Evolutionary conservation across 2,113 vertebrate genomes (phyloP), one percentile per base, ranked within the genome.

Genomic region (Aphelocoma coerulescens): DNA sequence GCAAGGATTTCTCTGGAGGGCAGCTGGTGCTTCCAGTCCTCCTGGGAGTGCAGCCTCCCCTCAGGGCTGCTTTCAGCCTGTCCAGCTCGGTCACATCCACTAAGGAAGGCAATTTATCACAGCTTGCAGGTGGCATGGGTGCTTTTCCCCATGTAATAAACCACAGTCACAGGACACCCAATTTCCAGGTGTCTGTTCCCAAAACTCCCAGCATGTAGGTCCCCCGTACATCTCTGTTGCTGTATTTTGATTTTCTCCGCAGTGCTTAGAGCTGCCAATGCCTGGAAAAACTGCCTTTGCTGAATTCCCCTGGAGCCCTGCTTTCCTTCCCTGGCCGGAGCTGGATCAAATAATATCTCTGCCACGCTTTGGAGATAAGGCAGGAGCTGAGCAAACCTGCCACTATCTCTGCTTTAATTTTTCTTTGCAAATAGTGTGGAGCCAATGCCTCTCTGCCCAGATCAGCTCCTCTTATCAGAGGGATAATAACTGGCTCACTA

Each of bases 401-500:
- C 13, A 20, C 85, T 93, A 68, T 90, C 91, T 79, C 79, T 23
- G 22, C 24, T 96, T 85, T 91, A 93, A 93, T 95, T 96, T 95
- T 74, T 87, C 71, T 83, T 92, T 95, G 94, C 89, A 92, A 92
- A 89, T n/a, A 89, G 37, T 3, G 6, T 77, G 3, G 8, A 95
- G 86, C 61, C 80, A n/a, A 26, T 81, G 69, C 77, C 80, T 87
- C 79, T 90, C 43, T 0, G 3, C 77, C 48, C 13, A 9, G 94
- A 94, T 93, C 91, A 93, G 91, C 85, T 51, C 9, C 84, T 81
- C 94, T 95, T 96, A 96, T 94, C 95, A 8, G 30, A n/a, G 44
- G 93, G 93, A 95, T 96, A 95, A 95, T 84, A 95, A 91, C 89
- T 72, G 80, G 57, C 93, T 97, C 89, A 41, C 94, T 91, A 91